Evolutionary conservation across 2,797 vertebrate species (phyloP).

Genomic region (Pipistrellus nathusii): DNA sequence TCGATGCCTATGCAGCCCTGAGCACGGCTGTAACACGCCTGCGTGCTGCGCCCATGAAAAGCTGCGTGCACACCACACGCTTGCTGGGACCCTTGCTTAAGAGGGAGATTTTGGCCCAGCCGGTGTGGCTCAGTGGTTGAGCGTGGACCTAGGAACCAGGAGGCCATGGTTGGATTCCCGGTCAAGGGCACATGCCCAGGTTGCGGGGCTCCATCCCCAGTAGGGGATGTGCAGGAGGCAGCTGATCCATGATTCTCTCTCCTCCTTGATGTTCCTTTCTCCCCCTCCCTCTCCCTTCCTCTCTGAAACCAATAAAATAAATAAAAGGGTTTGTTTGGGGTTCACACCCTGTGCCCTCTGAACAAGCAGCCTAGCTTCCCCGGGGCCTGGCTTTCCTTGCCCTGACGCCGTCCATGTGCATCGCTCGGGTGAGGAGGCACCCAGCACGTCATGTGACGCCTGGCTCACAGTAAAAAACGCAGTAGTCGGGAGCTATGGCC

Average conservation of each 20-base stretch:
- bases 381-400: background rate
- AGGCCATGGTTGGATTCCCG: no score
- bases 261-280: no score
- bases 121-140: no score
- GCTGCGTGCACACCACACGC: rapidly evolving
- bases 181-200: no score
- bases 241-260: no score
- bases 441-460: background rate
- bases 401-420: background rate
- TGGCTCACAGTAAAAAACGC: conserved; percentile 4
- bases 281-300: no score
- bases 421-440: background rate
- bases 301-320: no score
- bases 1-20: background rate
- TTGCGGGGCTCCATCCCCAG: no score
- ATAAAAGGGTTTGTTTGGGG: background rate
- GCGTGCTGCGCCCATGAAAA: rapidly evolving
- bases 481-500: conserved; percentile 36
- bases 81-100: background rate
- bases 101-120: background rate
- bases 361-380: background rate
- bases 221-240: no score
- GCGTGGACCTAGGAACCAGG: no score
- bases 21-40: background rate
- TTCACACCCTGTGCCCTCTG: background rate